phyloP scores from a whole-genome alignment of 2,797 vertebrate genomes.

The Carcharodon carcharias region DNA sequence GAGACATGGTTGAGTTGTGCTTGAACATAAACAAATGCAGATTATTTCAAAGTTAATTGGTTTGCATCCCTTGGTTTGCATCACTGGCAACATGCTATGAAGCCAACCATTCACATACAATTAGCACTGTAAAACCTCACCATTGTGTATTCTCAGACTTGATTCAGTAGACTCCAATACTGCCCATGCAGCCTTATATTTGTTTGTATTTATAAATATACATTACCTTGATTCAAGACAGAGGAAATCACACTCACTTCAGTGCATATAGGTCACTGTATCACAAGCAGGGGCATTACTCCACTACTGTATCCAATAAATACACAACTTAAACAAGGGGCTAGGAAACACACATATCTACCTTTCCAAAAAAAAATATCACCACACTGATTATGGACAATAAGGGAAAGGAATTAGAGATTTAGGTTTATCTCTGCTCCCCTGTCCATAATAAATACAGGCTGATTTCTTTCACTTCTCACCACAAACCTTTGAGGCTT shows the following conservation, averaged over 20 bases:
- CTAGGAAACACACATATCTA: no score
- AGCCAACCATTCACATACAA: not conserved
- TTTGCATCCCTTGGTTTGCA: not conserved
- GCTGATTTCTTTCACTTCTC: not conserved
- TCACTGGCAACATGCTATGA: not conserved
- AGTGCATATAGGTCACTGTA: not conserved
- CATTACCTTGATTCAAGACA: not conserved
- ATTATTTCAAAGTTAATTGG: not conserved
- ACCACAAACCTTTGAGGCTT: not conserved
- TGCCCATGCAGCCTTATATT: not conserved
- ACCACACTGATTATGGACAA: no score
- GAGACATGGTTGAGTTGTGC: not conserved
- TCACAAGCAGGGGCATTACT: not conserved
- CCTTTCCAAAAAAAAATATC: no score
- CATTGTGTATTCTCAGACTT: not conserved
- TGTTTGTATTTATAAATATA: not conserved
- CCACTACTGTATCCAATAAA: not conserved
- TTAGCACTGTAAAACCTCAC: not conserved
- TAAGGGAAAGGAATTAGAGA: no score
- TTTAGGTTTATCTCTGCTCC: no score
- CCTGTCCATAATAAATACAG: not conserved
- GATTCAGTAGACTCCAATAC: not conserved
- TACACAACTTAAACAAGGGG: not conserved
- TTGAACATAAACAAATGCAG: not conserved
- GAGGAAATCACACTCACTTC: not conserved